A percentile compares a stretch with the other conserved stretches of the same genome.
phyloP scores from a whole-genome alignment of 2,113 vertebrate species.

The Oreochromis spilurus region DNA sequence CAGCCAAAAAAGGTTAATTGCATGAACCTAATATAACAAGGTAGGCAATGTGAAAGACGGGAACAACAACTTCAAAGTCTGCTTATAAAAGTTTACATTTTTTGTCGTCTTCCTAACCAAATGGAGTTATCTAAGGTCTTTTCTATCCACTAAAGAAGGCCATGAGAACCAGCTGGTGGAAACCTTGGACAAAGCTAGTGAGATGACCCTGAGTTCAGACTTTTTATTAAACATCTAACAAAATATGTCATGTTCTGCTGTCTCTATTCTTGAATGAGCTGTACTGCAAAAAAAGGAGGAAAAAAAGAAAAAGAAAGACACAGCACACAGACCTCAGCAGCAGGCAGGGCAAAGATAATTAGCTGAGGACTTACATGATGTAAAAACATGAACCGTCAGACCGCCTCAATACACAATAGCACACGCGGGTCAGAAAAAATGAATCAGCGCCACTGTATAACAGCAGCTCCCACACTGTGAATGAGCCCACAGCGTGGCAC shows the following conservation, averaged over 20 bases:
- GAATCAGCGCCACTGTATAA: conserved; percentile 48
- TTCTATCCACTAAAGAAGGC: background rate
- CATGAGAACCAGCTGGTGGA: background rate
- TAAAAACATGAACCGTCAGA: conserved; percentile 17
- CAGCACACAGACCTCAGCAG: background rate
- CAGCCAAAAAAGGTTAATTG: background rate
- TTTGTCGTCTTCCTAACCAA: background rate
- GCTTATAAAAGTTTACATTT: background rate
- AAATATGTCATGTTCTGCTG: background rate
- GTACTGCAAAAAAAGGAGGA: background rate
- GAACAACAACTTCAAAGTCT: background rate
- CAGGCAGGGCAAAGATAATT: conserved; percentile 5
- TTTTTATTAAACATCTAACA: background rate
- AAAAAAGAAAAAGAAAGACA: background rate
- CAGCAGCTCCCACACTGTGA: conserved; percentile 63
- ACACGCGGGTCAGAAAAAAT: conserved; percentile 44
- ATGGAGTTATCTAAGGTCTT: background rate
- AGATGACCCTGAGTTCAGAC: background rate
- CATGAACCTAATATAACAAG: background rate
- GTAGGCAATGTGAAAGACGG: background rate
- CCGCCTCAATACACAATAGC: background rate
- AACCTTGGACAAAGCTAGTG: background rate
- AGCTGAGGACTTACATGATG: conserved; percentile 9
- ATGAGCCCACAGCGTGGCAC: conserved; percentile 55
- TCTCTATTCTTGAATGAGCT: background rate